A percentile compares a stretch with the other conserved stretches of the same genome.
Evolutionary conservation across 2,113 vertebrate species (phyloP).

Genomic region (Rhynchopsitta pachyrhyncha): DNA sequence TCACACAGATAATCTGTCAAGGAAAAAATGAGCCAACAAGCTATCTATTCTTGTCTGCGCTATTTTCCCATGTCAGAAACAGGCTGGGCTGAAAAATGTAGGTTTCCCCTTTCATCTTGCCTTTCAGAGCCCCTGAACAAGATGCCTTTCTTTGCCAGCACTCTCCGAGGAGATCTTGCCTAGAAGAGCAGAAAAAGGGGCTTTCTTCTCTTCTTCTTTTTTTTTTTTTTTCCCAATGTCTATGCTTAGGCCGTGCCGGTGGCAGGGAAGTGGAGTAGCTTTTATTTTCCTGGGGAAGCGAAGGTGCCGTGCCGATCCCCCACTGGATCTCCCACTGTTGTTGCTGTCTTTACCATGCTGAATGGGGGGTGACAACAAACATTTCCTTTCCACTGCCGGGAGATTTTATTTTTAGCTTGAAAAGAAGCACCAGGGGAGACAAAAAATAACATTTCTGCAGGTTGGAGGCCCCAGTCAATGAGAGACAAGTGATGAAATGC

Average conservation of each 20-base stretch:
- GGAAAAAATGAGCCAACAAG: constrained; percentile 74
- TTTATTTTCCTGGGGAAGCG: constrained; percentile 71
- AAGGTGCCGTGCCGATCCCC: constrained; percentile 41
- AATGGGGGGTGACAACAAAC: neutral
- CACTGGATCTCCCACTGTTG: constrained; percentile 64
- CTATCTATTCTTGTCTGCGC: constrained; percentile 76
- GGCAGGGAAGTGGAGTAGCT: constrained; percentile 64
- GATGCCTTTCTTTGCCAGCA: constrained; percentile 75
- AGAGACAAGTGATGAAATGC: neutral
- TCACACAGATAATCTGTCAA: constrained; percentile 77
- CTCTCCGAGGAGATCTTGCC: constrained; percentile 65
- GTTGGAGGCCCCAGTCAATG: neutral
- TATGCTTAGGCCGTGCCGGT: constrained; percentile 48
- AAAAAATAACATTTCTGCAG: constrained; percentile 12
- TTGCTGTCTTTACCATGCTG: constrained; percentile 23
- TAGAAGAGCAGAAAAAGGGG: constrained; percentile 56
- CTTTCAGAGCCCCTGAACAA: constrained; percentile 74
- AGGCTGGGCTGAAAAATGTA: constrained; percentile 75
- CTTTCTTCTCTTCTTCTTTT: constrained; percentile 4
- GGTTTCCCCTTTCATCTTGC: constrained; percentile 76
- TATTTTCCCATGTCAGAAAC: constrained; percentile 80
- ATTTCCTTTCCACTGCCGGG: constrained; percentile 6
- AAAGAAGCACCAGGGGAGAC: constrained; percentile 41
- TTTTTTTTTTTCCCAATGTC: neutral
- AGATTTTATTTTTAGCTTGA: constrained; percentile 45